Evolutionary conservation across 2,888 invertebrate species (phyloP).

Genomic region (Bruchidius siliquastri): DNA sequence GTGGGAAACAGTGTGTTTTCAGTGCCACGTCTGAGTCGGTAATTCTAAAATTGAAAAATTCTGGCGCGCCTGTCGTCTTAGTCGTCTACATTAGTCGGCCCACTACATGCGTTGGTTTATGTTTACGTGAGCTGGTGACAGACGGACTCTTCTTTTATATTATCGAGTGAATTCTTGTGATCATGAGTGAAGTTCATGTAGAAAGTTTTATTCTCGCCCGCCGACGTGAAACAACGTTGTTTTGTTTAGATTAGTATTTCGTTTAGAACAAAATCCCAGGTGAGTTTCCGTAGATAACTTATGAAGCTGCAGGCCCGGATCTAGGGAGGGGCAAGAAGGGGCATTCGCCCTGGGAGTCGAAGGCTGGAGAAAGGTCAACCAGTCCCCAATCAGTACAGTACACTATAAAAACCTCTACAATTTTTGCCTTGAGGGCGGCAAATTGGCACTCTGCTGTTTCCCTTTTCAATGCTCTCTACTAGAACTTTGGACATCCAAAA

Average conservation of each 20-base stretch:
- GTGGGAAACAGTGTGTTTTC: background rate
- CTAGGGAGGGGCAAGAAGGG: too few species aligned
- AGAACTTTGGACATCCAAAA: too few species aligned
- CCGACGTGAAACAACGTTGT: too few species aligned
- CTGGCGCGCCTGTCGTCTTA: background rate
- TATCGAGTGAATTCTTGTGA: background rate
- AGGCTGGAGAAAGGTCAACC: too few species aligned
- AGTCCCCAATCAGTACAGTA: too few species aligned
- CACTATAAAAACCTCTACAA: too few species aligned
- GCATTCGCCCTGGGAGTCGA: too few species aligned
- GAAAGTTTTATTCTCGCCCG: background rate
- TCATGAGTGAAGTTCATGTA: background rate
- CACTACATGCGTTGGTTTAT: background rate
- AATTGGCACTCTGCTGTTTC: too few species aligned
- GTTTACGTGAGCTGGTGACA: background rate
- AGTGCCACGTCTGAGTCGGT: background rate
- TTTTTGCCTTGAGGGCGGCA: too few species aligned
- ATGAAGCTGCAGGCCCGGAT: too few species aligned
- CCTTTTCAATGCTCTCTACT: too few species aligned
- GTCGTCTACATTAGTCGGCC: background rate
- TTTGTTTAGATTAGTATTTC: background rate
- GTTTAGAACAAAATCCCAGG: background rate
- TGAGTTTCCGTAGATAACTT: background rate
- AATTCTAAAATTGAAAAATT: background rate
- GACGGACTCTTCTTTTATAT: background rate